A percentile compares a stretch with the other conserved stretches of the same genome.
Conservation (phyloP, 92 coral and sea anemone genomes). For the Palythoa grandiflora region DNA sequence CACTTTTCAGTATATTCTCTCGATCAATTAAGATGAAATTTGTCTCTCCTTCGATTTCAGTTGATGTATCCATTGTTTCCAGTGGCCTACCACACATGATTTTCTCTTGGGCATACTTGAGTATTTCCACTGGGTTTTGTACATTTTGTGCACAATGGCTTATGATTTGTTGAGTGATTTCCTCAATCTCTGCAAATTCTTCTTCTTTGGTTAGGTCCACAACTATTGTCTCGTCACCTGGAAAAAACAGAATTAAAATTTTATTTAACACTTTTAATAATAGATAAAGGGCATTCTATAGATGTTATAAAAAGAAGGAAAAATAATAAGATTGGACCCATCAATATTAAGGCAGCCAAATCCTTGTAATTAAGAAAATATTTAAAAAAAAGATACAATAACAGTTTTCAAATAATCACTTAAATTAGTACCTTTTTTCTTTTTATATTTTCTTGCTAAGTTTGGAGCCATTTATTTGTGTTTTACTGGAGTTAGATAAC, state of each 20-base stretch:
- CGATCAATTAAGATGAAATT: slow-evolving; percentile 63
- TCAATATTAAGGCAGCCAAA: slow-evolving; percentile 1
- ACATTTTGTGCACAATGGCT: slow-evolving; percentile 43
- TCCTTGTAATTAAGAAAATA: slow-evolving; percentile 5
- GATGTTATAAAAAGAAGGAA: background rate
- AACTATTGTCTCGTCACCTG: slow-evolving; percentile 26
- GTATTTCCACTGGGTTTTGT: slow-evolving; percentile 54
- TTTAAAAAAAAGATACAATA: background rate
- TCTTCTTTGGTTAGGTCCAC: slow-evolving; percentile 42
- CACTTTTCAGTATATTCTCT: slow-evolving; percentile 38
- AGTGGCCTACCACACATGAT: slow-evolving; percentile 64
- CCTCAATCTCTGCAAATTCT: slow-evolving; percentile 28
- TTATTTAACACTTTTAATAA: slow-evolving; percentile 1
- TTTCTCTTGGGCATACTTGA: slow-evolving; percentile 55
- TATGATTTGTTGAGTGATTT: slow-evolving; percentile 43
- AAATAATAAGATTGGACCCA: background rate
- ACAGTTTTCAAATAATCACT: slow-evolving; percentile 6
- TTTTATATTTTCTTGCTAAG: slow-evolving; percentile 2
- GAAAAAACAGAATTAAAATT: background rate
- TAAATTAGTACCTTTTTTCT: slow-evolving; percentile 5
- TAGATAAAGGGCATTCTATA: slow-evolving; percentile 5
- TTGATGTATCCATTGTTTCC: slow-evolving; percentile 44
- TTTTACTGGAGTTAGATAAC: slow-evolving; percentile 9
- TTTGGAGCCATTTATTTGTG: slow-evolving; percentile 4
- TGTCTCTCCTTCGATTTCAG: slow-evolving; percentile 54